These are phyloP conservation scores for Trichonephila clavipes DNA, from an alignment of 1,140 invertebrate species.

Conservation along the genomic window DNA sequence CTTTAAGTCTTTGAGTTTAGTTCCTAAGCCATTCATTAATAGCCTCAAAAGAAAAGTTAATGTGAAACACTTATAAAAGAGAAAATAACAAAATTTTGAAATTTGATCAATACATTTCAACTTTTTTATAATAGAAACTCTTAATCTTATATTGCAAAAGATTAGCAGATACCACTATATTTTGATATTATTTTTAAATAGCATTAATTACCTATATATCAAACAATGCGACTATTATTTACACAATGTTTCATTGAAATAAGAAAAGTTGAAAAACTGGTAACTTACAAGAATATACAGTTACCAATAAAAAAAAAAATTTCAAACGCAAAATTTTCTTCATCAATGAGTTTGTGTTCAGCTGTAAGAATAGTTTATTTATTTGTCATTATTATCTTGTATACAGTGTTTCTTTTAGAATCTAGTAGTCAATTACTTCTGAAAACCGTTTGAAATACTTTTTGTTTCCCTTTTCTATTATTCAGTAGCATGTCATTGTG, in stretches of 20 bases:
- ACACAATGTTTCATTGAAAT: background rate
- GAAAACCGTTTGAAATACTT: background rate
- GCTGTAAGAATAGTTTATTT: background rate
- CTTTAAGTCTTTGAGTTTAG: too few species aligned
- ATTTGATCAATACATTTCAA: too few species aligned
- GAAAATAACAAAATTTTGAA: too few species aligned
- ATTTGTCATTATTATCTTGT: background rate
- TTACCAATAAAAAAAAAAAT: background rate
- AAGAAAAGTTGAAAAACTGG: background rate
- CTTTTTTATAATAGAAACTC: too few species aligned
- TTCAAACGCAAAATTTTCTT: background rate
- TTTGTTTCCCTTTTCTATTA: background rate
- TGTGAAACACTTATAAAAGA: too few species aligned
- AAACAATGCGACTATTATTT: background rate
- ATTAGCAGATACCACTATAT: too few species aligned
- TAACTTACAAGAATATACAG: background rate
- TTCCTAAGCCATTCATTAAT: too few species aligned
- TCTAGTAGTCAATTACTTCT: background rate
- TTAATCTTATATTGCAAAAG: too few species aligned
- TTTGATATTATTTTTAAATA: too few species aligned
- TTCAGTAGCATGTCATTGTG: background rate
- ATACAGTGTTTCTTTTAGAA: background rate
- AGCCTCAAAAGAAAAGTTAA: too few species aligned
- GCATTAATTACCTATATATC: too few species aligned
- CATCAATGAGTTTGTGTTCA: background rate